Evolutionary conservation across 2,113 vertebrate species (phyloP).

Genomic region (Charadrius vociferus): DNA sequence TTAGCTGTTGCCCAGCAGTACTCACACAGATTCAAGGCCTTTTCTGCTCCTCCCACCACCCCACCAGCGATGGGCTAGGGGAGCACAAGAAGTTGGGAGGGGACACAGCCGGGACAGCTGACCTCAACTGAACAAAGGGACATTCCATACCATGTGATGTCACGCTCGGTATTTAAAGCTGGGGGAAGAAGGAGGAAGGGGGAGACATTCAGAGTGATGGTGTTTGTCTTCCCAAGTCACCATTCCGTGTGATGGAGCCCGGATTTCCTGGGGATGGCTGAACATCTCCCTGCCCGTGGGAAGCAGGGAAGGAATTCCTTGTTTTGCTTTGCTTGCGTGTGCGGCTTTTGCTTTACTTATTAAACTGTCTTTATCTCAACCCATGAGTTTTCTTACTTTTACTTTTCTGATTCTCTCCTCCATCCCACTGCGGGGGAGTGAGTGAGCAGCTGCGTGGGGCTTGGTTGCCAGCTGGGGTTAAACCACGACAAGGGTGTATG

Average conservation of each 20-base stretch:
- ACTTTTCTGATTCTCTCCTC: neutral
- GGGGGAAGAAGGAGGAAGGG: neutral
- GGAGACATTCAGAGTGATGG: neutral
- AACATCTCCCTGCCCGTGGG: neutral
- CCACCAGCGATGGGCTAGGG: neutral
- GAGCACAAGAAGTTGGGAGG: neutral
- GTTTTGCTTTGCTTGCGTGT: neutral
- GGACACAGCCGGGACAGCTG: neutral
- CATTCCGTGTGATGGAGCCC: neutral
- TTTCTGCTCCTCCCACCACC: neutral
- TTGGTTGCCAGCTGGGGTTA: neutral
- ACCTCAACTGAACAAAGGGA: neutral
- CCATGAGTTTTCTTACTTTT: neutral
- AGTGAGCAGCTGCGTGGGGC: neutral
- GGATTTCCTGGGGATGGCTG: neutral
- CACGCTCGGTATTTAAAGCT: neutral
- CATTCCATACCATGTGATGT: too few species aligned
- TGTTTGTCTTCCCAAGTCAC: neutral
- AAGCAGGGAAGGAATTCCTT: neutral
- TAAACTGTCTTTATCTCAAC: neutral
- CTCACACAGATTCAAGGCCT: neutral
- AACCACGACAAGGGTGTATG: neutral
- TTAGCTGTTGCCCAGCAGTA: neutral
- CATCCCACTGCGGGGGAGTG: neutral
- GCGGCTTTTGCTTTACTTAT: neutral